Conservation (phyloP, 2,113 vertebrate genomes). For the Australoheros scitulus region DNA sequence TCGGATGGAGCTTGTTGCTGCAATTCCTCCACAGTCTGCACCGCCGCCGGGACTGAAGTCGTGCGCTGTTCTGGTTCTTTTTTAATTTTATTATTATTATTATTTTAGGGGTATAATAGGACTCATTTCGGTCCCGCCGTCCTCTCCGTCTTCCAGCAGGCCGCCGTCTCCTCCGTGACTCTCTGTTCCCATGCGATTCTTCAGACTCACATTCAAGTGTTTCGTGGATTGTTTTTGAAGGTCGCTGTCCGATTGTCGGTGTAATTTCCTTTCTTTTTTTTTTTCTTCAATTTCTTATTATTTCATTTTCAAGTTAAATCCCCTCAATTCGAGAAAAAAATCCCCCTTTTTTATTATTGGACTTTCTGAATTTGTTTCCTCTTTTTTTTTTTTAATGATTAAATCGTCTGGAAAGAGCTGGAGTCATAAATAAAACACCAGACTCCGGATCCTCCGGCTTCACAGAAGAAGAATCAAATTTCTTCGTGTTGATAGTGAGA, state of each 20-base stretch:
- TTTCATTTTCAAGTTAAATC: background rate
- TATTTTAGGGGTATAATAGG: background rate
- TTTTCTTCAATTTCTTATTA: background rate
- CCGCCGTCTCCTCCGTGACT: slow-evolving; percentile 56
- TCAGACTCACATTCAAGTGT: slow-evolving; percentile 89
- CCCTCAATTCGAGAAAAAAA: background rate
- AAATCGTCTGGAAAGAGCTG: background rate
- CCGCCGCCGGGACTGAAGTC: slow-evolving; percentile 37
- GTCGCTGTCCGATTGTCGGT: slow-evolving; percentile 43
- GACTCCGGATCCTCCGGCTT: background rate
- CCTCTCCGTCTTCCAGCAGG: slow-evolving; percentile 11
- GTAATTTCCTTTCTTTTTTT: slow-evolving; percentile 40
- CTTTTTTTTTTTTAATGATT: background rate
- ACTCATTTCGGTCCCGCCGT: background rate
- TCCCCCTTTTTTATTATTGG: background rate
- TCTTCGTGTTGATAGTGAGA: background rate
- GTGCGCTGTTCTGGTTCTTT: background rate
- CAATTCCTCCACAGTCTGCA: background rate
- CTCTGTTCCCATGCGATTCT: slow-evolving; percentile 84
- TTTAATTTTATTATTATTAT: background rate
- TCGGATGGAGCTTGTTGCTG: slow-evolving; percentile 34
- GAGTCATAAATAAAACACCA: background rate
- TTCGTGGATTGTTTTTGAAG: slow-evolving; percentile 89
- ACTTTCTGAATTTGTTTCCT: background rate
- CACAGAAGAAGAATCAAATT: background rate